Percentiles rank a stretch among this genome's conserved stretches.
These are phyloP conservation scores for Sinelater perroti DNA, from an alignment of 2,888 invertebrate species.

Conservation along the genomic window DNA sequence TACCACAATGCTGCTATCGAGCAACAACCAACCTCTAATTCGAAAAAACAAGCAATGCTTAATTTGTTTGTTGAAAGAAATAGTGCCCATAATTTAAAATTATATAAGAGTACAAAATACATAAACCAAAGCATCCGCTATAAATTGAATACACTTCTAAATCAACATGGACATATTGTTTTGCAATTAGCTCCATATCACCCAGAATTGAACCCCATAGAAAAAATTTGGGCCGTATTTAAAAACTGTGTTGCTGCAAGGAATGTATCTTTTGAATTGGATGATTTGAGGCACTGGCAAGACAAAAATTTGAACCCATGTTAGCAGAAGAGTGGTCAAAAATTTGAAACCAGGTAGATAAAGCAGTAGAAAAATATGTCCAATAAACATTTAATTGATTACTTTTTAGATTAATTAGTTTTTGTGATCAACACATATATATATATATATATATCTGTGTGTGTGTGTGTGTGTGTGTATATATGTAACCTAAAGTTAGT, in stretches of 20 bases:
- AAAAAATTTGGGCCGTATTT: constrained; percentile 5
- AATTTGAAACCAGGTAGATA: no score
- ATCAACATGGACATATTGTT: constrained; percentile 5
- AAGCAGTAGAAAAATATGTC: no score
- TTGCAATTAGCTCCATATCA: constrained; percentile 1
- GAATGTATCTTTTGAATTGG: neutral
- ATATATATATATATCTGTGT: no score
- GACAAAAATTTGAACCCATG: no score
- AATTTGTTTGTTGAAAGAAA: neutral
- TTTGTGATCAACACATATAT: no score
- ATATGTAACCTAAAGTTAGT: no score
- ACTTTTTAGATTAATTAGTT: no score
- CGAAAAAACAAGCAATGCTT: neutral
- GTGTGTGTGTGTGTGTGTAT: no score
- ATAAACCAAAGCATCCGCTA: constrained; percentile 5
- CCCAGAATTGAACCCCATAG: constrained; percentile 9
- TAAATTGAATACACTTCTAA: neutral
- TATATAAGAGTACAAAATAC: neutral
- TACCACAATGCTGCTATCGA: constrained; percentile 42
- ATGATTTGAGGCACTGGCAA: neutral
- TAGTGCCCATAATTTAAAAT: neutral
- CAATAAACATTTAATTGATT: no score
- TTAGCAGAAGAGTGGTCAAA: no score
- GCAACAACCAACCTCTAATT: neutral
- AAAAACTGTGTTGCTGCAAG: constrained; percentile 2